Base-by-base conservation (phyloP, 92 coral and sea anemone species). In the Siderastrea siderea region DNA sequence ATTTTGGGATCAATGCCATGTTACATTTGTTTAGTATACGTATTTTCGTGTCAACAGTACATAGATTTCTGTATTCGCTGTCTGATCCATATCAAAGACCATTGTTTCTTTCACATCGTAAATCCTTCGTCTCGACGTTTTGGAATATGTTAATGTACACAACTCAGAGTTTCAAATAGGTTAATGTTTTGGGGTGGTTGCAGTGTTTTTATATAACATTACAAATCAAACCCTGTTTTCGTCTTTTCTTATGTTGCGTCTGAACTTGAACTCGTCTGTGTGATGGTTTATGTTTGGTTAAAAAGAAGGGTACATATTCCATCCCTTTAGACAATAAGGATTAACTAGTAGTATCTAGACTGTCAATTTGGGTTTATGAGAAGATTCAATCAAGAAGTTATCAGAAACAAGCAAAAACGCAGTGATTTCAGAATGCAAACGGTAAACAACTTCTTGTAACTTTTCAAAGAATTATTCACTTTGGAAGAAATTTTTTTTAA, bases 71-170 rank as follows among this genome's bases (percentile, higher is more conserved):
- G 19, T 14, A 15, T 50, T 49, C 44, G 10, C 3, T 26, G 14
- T n/a, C 16, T 54, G 71, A 46, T 60, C 74, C 46, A 14, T 6
- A 67, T 51, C 48, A 80, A 80, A 66, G 47, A 11, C 51, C 50
- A 50, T 80, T 80, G 75, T 68, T 10, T 15, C 47, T 50, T 9
- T 16, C 47, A 16, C 13, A 19, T 66, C 38, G 49, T 51, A 80
- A 68, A 80, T 80, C 75, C 64, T 1, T 66, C 43, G 84, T 80
- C 84, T 80, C 84, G 84, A 80, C 84, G 8, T 13, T 60, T 58
- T 46, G 66, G 19, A 26, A 26, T 26, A 14, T 43, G 55, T 52
- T 61, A 47, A 16, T 10, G 45, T 11, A n/a, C 47, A 77, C n/a
- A n/a, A 13, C 55, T 43, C 12, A 67, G 47, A 7, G 12, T 26